A percentile compares a stretch with the other conserved stretches of the same genome.
Evolutionary conservation across 2,113 vertebrate genomes (phyloP).

Genomic region (Barnardius zonarius): DNA sequence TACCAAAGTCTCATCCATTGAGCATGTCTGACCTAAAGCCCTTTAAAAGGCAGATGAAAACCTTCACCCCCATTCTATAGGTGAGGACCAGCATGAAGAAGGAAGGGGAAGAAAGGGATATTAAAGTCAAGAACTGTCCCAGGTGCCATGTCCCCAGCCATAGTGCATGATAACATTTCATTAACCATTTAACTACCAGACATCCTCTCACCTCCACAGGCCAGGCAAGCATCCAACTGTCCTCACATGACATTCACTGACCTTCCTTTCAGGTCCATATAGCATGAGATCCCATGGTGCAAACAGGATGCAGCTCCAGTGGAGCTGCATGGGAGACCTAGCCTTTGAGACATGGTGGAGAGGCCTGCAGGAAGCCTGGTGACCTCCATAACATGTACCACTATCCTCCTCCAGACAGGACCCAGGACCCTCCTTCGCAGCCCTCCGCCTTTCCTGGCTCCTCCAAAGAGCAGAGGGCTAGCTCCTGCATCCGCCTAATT

Average conservation of each 20-base stretch:
- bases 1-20: not conserved
- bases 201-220: not conserved
- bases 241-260: not conserved
- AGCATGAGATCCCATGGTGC: not conserved
- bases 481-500: not conserved
- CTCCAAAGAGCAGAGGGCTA: not conserved
- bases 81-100: not conserved
- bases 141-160: not conserved
- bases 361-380: not conserved
- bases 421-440: not conserved
- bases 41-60: not conserved
- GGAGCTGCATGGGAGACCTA: not conserved
- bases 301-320: conserved; percentile 8
- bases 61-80: not conserved
- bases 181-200: not conserved
- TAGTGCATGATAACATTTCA: not conserved
- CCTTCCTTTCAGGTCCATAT: not conserved
- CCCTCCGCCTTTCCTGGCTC: conserved; percentile 16
- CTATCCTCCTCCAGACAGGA: not conserved
- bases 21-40: not conserved
- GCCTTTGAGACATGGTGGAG: not conserved
- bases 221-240: not conserved
- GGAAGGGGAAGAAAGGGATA: not conserved
- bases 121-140: not conserved
- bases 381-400: not conserved